Conservation (phyloP, 2,888 invertebrate species). For the Siphonodentalium dalli region DNA sequence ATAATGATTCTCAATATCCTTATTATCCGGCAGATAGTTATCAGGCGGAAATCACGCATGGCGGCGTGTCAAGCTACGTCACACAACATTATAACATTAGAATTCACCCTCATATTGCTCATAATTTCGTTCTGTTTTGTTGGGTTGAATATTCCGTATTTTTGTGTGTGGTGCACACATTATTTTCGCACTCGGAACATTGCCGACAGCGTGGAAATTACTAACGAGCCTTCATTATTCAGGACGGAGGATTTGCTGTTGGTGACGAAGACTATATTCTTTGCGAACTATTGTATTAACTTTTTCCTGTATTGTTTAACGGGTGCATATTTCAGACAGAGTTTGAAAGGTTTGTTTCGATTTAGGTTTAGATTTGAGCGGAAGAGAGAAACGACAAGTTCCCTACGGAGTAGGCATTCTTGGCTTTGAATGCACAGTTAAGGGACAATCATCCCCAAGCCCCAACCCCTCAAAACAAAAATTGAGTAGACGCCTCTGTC, state of each 20-base stretch:
- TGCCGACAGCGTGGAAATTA: constrained; percentile 12
- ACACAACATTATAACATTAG: constrained; percentile 50
- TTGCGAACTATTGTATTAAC: constrained; percentile 58
- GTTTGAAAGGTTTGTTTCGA: constrained; percentile 36
- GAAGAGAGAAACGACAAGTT: too few species aligned
- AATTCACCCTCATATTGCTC: constrained; percentile 56
- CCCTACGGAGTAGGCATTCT: too few species aligned
- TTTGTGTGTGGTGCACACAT: constrained; percentile 46
- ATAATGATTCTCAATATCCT: constrained; percentile 48
- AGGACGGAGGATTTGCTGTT: constrained; percentile 33
- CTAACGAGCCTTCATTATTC: background rate
- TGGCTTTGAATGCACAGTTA: too few species aligned
- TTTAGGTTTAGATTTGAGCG: background rate
- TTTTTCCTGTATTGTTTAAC: constrained; percentile 59
- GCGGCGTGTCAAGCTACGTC: constrained; percentile 35
- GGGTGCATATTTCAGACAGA: constrained; percentile 52
- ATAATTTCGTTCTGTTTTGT: constrained; percentile 58
- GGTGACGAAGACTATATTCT: constrained; percentile 52
- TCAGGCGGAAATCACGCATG: constrained; percentile 31
- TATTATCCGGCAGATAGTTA: constrained; percentile 40
- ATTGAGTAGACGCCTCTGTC: too few species aligned
- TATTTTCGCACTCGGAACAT: constrained; percentile 32
- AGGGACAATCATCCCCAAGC: too few species aligned
- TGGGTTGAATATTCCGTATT: constrained; percentile 58
- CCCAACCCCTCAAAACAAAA: too few species aligned